Percentiles rank a stretch among this genome's conserved stretches.
Conservation (phyloP, 2,888 invertebrate genomes). For the Napeogenes inachia region DNA sequence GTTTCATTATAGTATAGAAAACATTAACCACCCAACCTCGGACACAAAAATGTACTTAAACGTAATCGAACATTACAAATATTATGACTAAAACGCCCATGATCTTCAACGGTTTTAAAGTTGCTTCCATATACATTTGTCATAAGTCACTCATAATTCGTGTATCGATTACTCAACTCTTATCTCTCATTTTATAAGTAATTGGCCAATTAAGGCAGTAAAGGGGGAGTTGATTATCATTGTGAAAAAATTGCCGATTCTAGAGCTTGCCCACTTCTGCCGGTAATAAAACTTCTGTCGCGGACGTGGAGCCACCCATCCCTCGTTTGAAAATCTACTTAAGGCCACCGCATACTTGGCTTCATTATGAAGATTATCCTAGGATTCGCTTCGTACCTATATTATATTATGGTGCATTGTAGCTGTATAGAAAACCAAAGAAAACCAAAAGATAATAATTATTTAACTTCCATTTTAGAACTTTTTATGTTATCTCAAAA, state of each 20-base stretch:
- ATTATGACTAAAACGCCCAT: too few relatives aligned
- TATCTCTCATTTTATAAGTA: slow-evolving; percentile 32
- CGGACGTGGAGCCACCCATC: slow-evolving; percentile 36
- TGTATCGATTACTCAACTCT: slow-evolving; percentile 31
- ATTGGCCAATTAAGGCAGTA: slow-evolving; percentile 22
- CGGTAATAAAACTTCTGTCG: slow-evolving; percentile 36
- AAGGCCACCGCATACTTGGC: slow-evolving; percentile 15
- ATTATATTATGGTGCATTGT: background rate
- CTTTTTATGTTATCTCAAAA: too few relatives aligned
- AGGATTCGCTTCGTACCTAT: background rate
- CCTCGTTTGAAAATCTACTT: slow-evolving; percentile 34
- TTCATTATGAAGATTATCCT: slow-evolving; percentile 21
- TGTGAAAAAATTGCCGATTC: slow-evolving; percentile 31
- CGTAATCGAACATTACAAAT: too few relatives aligned
- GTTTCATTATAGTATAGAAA: too few relatives aligned
- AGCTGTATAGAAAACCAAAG: background rate
- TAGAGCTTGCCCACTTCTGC: slow-evolving; percentile 28
- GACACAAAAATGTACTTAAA: too few relatives aligned
- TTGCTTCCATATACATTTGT: slow-evolving; percentile 13
- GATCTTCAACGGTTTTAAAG: background rate
- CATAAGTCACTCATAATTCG: slow-evolving; percentile 10
- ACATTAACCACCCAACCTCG: too few relatives aligned
- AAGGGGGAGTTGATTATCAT: slow-evolving; percentile 29
- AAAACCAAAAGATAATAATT: too few relatives aligned
- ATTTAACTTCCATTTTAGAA: too few relatives aligned